Percentiles rank a stretch among this genome's conserved stretches.
Evolutionary conservation across 2,888 invertebrate species (phyloP).

Genomic region (Scrobipalpa atriplicella): DNA sequence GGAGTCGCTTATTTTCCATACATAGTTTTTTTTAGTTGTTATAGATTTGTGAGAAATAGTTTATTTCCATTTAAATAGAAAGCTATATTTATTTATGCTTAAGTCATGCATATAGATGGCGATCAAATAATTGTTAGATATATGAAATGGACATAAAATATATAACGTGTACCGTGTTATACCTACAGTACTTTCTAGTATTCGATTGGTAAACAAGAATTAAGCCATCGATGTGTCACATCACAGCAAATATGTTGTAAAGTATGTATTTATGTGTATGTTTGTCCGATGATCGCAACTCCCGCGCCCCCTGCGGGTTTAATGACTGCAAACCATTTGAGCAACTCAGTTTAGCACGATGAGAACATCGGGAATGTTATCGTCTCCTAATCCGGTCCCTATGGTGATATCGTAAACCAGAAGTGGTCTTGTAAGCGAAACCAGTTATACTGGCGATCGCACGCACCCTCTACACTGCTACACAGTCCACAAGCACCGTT

Average conservation of each 20-base stretch:
- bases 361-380: slow-evolving; percentile 74
- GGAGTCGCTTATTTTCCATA: slow-evolving; percentile 31
- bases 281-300: slow-evolving; percentile 50
- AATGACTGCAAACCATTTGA: slow-evolving; percentile 67
- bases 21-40: slow-evolving; percentile 23
- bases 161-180: no score
- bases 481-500: slow-evolving; percentile 38
- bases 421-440: slow-evolving; percentile 74
- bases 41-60: slow-evolving; percentile 18
- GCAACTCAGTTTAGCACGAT: slow-evolving; percentile 71
- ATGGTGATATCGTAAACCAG: slow-evolving; percentile 77
- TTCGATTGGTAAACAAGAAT: not conserved
- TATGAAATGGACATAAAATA: not conserved
- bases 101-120: not conserved
- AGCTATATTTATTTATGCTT: not conserved
- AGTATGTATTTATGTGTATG: slow-evolving; percentile 47
- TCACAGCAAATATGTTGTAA: slow-evolving; percentile 34
- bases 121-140: not conserved
- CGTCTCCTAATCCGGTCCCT: slow-evolving; percentile 77
- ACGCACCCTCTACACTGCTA: slow-evolving; percentile 52
- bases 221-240: slow-evolving; percentile 30
- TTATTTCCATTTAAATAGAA: not conserved
- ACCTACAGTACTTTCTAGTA: not conserved
- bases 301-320: slow-evolving; percentile 61
- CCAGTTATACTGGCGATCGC: slow-evolving; percentile 71